A percentile compares a stretch with the other conserved stretches of the same genome.
Evolutionary conservation across 2,113 vertebrate genomes (phyloP).

Genomic region (Nanorana parkeri): DNA sequence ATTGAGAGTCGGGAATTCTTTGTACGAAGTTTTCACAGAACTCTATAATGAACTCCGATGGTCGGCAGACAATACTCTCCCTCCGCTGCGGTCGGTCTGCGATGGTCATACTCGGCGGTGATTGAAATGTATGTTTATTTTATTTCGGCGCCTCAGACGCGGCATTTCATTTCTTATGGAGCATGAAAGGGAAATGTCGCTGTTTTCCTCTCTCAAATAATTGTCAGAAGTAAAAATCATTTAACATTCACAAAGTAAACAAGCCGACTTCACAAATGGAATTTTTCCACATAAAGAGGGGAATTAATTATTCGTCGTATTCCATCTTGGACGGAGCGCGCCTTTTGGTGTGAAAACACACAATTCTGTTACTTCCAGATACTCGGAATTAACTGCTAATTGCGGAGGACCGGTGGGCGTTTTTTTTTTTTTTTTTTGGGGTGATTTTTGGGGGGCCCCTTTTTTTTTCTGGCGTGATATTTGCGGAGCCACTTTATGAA

Average conservation of each 20-base stretch:
- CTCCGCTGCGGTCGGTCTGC: no score
- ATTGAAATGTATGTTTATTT: not conserved
- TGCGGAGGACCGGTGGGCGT: constrained; percentile 91
- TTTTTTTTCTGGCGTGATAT: constrained; percentile 85
- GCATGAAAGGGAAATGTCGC: not conserved
- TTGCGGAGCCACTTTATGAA: constrained; percentile 98
- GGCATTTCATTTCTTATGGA: not conserved
- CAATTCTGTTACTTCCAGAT: constrained; percentile 77
- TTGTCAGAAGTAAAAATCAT: constrained; percentile 12
- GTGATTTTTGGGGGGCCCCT: constrained; percentile 98
- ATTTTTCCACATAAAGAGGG: not conserved
- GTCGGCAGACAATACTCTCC: no score
- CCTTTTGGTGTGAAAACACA: constrained; percentile 20
- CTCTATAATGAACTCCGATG: no score
- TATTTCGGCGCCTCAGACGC: no score
- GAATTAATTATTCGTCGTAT: constrained; percentile 3
- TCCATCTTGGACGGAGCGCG: constrained; percentile 1
- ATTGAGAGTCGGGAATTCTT: no score
- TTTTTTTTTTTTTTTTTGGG: constrained; percentile 71
- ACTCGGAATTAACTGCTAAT: constrained; percentile 93
- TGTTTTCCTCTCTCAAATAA: not conserved
- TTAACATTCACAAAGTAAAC: constrained; percentile 2
- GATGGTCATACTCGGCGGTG: no score
- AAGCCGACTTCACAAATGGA: not conserved
- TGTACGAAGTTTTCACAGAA: no score